Conservation (phyloP, 2,113 vertebrate genomes). For the Pterophyllum scalare region DNA sequence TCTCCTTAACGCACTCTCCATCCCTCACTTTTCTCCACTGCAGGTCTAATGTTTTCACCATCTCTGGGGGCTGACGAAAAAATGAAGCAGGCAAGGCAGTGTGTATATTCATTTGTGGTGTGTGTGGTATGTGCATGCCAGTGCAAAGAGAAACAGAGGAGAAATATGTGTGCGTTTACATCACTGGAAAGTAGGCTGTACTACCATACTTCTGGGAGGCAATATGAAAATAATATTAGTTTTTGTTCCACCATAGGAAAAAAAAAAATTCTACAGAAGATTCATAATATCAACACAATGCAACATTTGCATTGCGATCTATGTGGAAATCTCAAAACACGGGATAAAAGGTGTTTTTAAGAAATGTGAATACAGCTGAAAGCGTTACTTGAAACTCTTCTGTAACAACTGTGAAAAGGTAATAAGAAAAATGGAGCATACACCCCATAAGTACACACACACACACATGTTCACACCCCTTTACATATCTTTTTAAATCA, state of each 20-base stretch:
- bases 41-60: conserved; percentile 72
- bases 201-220: conserved; percentile 56
- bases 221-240: conserved; percentile 67
- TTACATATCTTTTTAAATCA: not conserved
- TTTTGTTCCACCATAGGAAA: conserved; percentile 46
- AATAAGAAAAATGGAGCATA: not conserved
- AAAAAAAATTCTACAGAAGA: conserved; percentile 23
- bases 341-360: conserved; percentile 21
- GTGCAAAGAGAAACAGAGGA: conserved; percentile 14
- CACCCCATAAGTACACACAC: conserved; percentile 2
- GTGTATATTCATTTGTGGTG: conserved; percentile 44
- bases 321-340: conserved; percentile 23
- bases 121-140: conserved; percentile 19
- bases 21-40: conserved; percentile 57
- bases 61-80: conserved; percentile 47
- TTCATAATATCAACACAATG: conserved; percentile 6
- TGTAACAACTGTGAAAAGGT: not conserved
- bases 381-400: not conserved
- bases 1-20: conserved; percentile 64
- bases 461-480: not conserved
- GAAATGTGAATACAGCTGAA: not conserved
- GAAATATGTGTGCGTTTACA: conserved; percentile 34
- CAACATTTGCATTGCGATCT: conserved; percentile 12
- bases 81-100: conserved; percentile 13
- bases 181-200: conserved; percentile 46